Evolutionary conservation across 2,888 invertebrate species (phyloP), one percentile per base, ranked within the genome.

Genomic region (Aphodius granarius): DNA sequence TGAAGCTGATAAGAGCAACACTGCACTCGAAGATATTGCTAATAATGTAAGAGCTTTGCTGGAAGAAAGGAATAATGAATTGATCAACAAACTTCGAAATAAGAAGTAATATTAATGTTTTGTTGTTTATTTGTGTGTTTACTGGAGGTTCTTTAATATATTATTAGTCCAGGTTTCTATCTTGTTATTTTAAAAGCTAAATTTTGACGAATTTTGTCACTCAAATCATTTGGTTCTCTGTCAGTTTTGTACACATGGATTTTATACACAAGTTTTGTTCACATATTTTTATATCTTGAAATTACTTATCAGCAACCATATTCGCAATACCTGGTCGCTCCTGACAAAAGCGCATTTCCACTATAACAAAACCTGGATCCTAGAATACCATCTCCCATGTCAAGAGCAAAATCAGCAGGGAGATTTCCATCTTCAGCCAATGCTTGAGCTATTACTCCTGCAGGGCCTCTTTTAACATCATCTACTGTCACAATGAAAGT

Each of bases 381-480:
- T 17, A 97, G 88, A 0, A 89, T 88, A 19, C 91, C 89, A 17
- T 89, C 88, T 15, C 94, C 95, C 71, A 91, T 91, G 87, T 99
- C 98, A 86, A 99, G 99, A 3, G 98, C 94, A 88, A 99, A 99
- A 87, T 99, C 99, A 84, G 99, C 99, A 4, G 99, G 95, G 66
- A 99, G 90, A 79, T 93, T 91, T 83, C 98, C 99, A 83, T 94
- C 89, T 71, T 90, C 87, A 81, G 93, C 95, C 89, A 99, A 89
- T 0, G 99, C 99, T 87, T 99, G 99, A 0, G 99, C 99, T 82
- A 99, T 90, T 0, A 99, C 99, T 15, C 99, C 99, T 0, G 97
- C 91, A 15, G 97, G 97, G 0, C 99, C 99, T 79, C 93, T 91
- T 78, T 88, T 91, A 0, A 99, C 93, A 89, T 99, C 97, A 64